Conservation (phyloP, 1,140 invertebrate species). For the Hylyphantes graminicola region DNA sequence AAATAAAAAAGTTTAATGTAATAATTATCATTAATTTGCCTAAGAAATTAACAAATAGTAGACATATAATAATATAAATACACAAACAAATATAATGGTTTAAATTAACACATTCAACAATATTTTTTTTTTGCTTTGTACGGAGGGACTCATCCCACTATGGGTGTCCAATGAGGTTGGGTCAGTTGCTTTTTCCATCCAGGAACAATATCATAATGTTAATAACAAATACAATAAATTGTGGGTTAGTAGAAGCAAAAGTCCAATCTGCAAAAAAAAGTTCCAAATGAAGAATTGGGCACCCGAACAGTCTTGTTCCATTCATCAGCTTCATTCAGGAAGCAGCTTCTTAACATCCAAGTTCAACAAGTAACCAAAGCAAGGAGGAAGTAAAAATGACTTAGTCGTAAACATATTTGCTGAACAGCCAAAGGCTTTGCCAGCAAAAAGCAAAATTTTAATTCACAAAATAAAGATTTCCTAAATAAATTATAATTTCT, state of each 20-base stretch:
- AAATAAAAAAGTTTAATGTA: conserved; percentile 5
- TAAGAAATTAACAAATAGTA: conserved; percentile 16
- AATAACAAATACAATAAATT: conserved; percentile 13
- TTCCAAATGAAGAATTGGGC: neutral
- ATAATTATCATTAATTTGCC: conserved; percentile 2
- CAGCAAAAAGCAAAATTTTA: conserved; percentile 19
- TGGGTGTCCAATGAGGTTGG: conserved; percentile 9
- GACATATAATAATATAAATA: conserved; percentile 27
- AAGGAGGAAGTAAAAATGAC: conserved; percentile 24
- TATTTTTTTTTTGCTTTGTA: conserved; percentile 19
- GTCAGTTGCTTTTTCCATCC: conserved; percentile 5
- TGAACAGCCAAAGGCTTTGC: conserved; percentile 15
- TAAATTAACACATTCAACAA: conserved; percentile 5
- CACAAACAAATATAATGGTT: neutral
- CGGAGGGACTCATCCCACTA: conserved; percentile 1
- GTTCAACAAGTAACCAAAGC: conserved; percentile 24
- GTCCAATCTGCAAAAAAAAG: neutral
- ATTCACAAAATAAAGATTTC: conserved; percentile 2
- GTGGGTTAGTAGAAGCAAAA: conserved; percentile 30
- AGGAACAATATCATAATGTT: conserved; percentile 9
- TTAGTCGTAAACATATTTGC: conserved; percentile 21
- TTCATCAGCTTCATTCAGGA: conserved; percentile 18
- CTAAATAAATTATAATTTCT: neutral
- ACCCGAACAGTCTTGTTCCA: neutral
- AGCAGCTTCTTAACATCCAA: conserved; percentile 8